These are phyloP conservation scores for Himalopsyche anomala DNA, from an alignment of 2,888 invertebrate species.

Conservation along the genomic window DNA sequence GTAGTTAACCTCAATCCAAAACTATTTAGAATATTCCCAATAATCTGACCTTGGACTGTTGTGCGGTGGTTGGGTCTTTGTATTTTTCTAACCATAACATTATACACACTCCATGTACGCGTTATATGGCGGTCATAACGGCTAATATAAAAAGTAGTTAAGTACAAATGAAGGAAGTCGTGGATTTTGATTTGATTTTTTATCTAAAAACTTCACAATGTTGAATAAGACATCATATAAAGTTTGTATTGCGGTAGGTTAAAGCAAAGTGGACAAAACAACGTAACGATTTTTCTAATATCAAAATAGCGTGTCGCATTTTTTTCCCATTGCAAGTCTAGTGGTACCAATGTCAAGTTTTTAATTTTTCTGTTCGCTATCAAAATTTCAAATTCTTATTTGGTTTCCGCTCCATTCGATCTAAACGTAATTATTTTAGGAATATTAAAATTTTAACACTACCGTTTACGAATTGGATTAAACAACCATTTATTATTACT, in stretches of 20 bases:
- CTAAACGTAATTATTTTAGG: neutral
- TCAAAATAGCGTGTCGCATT: conserved; percentile 5
- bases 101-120: no score
- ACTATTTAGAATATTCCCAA: no score
- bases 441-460: neutral
- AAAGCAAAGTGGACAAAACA: neutral
- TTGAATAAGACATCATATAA: neutral
- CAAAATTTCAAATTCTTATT: neutral
- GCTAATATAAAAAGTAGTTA: no score
- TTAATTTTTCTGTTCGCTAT: neutral
- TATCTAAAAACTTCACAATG: no score
- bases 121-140: no score
- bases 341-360: neutral
- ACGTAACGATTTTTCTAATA: neutral
- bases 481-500: conserved; percentile 5
- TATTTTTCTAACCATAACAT: no score
- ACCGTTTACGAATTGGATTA: neutral
- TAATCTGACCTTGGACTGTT: no score
- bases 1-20: no score
- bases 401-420: neutral
- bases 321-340: neutral
- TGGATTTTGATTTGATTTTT: no score
- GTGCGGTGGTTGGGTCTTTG: no score
- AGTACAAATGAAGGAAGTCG: no score
- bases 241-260: neutral